Evolutionary conservation across 2,797 vertebrate species (phyloP).

Genomic region (Pelochelys cantorii): DNA sequence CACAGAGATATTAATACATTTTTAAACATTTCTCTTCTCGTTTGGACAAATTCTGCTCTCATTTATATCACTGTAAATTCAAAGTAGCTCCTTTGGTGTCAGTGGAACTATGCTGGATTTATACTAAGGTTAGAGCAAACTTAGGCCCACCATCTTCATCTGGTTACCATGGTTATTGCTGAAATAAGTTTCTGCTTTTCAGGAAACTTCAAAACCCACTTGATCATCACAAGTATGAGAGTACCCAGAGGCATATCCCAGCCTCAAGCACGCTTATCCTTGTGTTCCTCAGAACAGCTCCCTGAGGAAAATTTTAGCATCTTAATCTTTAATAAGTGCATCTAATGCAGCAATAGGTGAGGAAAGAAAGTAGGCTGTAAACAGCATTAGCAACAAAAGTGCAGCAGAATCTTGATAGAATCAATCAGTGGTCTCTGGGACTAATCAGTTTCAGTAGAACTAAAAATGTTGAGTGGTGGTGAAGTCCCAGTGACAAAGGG

Average conservation of each 20-base stretch:
- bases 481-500: not conserved
- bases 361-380: not conserved
- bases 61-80: not conserved
- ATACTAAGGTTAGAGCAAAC: not conserved
- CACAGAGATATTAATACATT: not conserved
- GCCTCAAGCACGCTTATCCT: not conserved
- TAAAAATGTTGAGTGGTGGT: not conserved
- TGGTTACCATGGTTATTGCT: not conserved
- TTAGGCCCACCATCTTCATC: not conserved
- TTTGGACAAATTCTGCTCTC: not conserved
- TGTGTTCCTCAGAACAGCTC: not conserved
- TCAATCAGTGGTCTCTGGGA: not conserved
- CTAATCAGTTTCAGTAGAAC: not conserved
- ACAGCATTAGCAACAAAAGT: not conserved
- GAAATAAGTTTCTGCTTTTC: not conserved
- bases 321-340: not conserved
- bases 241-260: not conserved
- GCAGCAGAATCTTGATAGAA: not conserved
- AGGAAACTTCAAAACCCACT: not conserved
- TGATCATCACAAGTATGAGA: not conserved
- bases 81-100: not conserved
- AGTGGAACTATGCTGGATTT: not conserved
- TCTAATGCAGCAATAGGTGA: not conserved
- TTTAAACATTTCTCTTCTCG: not conserved
- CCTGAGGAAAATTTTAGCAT: not conserved